These are phyloP conservation scores for Drosophila virilis DNA, from an alignment of 1,140 invertebrate genomes.

Conservation along the genomic window DNA sequence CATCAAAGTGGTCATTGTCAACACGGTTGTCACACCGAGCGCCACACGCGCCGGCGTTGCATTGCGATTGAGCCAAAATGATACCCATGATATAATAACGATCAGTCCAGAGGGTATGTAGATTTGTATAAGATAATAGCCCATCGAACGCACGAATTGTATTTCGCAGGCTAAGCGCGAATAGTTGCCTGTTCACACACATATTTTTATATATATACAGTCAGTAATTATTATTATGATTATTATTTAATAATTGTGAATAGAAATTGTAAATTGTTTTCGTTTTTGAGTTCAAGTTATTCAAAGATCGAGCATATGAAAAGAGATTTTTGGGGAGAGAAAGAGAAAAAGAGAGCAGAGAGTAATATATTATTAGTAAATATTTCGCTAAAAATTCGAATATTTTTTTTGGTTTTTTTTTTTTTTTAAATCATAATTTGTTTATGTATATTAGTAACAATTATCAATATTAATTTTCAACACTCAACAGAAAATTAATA, in stretches of 20 bases:
- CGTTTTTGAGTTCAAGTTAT: slow-evolving; percentile 1
- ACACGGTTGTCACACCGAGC: slow-evolving; percentile 97
- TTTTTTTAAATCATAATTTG: slow-evolving; percentile 4
- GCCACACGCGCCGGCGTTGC: slow-evolving; percentile 98
- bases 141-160: slow-evolving; percentile 98
- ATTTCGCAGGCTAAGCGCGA: slow-evolving; percentile 98
- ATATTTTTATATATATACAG: not conserved
- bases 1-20: slow-evolving; percentile 99
- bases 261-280: slow-evolving; percentile 16
- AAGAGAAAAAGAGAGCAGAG: slow-evolving; percentile 48
- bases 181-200: slow-evolving; percentile 93
- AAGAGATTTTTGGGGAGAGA: slow-evolving; percentile 39
- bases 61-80: slow-evolving; percentile 96
- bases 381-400: slow-evolving; percentile 23
- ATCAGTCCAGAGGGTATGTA: slow-evolving; percentile 99
- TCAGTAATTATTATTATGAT: not conserved
- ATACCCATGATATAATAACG: slow-evolving; percentile 99
- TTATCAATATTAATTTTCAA: slow-evolving; percentile 45
- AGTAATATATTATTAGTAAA: slow-evolving; percentile 66
- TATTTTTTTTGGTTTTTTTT: slow-evolving; percentile 15
- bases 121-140: slow-evolving; percentile 99
- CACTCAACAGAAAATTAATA: slow-evolving; percentile 19
- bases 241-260: too few relatives aligned
- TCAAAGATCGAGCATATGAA: slow-evolving; percentile 28
- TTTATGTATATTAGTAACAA: slow-evolving; percentile 31